Conservation (phyloP, 1,140 invertebrate genomes). For the Bradynema listronoti region DNA sequence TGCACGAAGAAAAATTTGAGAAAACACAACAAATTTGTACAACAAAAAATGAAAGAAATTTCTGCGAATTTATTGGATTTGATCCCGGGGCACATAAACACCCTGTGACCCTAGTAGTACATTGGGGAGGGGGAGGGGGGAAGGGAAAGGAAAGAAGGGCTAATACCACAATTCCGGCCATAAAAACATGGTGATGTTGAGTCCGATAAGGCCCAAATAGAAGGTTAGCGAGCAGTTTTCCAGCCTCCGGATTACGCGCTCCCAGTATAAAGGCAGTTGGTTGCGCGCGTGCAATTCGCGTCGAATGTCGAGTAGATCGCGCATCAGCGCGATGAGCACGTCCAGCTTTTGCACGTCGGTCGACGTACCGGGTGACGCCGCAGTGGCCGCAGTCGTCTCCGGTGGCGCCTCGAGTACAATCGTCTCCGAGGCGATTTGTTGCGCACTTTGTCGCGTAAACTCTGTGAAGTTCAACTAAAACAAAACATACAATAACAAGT, state of each 20-base stretch:
- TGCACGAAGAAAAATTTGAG: too few species aligned
- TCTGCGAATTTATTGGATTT: not conserved
- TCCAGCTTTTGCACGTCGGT: slow-evolving; percentile 35
- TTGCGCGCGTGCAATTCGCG: slow-evolving; percentile 25
- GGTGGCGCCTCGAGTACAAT: slow-evolving; percentile 23
- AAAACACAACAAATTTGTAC: not conserved
- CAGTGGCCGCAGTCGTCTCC: slow-evolving; percentile 10
- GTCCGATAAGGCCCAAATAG: slow-evolving; percentile 45
- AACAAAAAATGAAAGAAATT: not conserved
- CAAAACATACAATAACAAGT: slow-evolving; percentile 9
- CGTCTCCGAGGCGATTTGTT: slow-evolving; percentile 34
- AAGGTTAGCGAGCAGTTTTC: slow-evolving; percentile 48
- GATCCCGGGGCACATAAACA: not conserved
- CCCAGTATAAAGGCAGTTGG: slow-evolving; percentile 52
- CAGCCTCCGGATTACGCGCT: slow-evolving; percentile 47
- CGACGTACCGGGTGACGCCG: not conserved
- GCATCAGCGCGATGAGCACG: slow-evolving; percentile 43
- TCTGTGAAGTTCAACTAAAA: slow-evolving; percentile 56
- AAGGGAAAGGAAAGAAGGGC: too few species aligned
- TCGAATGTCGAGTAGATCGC: slow-evolving; percentile 45
- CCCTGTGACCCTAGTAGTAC: not conserved
- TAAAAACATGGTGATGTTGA: slow-evolving; percentile 43
- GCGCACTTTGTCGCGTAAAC: slow-evolving; percentile 42
- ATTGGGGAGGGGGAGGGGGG: too few species aligned
- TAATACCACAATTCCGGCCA: slow-evolving; percentile 43